Evolutionary conservation across 2,888 invertebrate species (phyloP).

Genomic region (Siphlonurus alternatus): DNA sequence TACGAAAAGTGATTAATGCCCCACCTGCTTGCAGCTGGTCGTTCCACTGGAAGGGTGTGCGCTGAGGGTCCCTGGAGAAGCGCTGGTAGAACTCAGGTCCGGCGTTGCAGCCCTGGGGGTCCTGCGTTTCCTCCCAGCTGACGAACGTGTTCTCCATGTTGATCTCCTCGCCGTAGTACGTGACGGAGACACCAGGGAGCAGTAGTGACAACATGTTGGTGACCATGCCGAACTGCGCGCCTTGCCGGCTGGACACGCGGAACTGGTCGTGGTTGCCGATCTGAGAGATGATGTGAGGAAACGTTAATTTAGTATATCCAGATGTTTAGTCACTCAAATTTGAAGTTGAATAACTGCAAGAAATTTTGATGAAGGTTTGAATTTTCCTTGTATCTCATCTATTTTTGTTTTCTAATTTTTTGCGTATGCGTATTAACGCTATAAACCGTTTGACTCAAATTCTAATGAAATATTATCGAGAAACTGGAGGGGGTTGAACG

Average conservation of each 20-base stretch:
- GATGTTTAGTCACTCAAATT: too few relatives aligned
- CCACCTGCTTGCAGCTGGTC: slow-evolving; percentile 35
- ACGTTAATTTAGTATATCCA: too few relatives aligned
- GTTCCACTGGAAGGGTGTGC: slow-evolving; percentile 24
- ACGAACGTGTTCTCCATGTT: slow-evolving; percentile 50
- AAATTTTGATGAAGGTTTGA: too few relatives aligned
- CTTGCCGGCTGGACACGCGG: slow-evolving; percentile 43
- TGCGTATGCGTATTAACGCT: too few relatives aligned
- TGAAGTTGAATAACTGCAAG: too few relatives aligned
- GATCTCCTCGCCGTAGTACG: slow-evolving; percentile 75
- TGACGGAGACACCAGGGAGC: slow-evolving; percentile 57
- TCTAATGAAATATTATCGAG: too few relatives aligned
- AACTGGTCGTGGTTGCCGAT: slow-evolving; percentile 52
- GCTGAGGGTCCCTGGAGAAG: slow-evolving; percentile 19
- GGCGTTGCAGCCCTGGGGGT: slow-evolving; percentile 29
- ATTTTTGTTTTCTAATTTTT: too few relatives aligned
- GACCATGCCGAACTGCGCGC: slow-evolving; percentile 44
- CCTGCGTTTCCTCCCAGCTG: slow-evolving; percentile 42
- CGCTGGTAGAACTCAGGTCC: slow-evolving; percentile 16
- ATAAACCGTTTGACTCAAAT: too few relatives aligned
- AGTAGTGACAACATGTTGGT: slow-evolving; percentile 50
- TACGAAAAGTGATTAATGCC: background rate
- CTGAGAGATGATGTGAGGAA: too few relatives aligned
- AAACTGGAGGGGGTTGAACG: slow-evolving; percentile 51
- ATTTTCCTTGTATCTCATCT: too few relatives aligned